phyloP scores from a whole-genome alignment of 2,888 invertebrate genomes.

The Bruchidius siliquastri region DNA sequence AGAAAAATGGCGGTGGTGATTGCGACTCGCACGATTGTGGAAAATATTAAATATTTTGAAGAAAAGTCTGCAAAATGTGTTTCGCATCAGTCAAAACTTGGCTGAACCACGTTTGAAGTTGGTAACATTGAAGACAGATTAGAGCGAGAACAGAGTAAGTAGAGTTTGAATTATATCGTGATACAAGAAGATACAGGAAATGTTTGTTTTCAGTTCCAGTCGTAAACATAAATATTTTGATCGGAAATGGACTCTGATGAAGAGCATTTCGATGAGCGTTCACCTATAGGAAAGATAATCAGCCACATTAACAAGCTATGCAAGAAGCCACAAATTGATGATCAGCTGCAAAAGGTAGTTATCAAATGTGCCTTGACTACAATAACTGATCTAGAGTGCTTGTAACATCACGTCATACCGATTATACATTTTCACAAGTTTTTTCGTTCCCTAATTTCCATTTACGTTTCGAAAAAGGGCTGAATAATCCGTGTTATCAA shows the following conservation, averaged over 20 bases:
- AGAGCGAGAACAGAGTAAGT: not conserved
- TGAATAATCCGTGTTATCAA: not conserved
- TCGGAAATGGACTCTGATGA: slow-evolving; percentile 18
- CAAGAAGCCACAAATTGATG: slow-evolving; percentile 40
- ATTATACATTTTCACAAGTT: too few relatives aligned
- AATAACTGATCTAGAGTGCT: not conserved
- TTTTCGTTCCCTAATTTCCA: too few relatives aligned
- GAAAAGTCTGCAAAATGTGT: not conserved
- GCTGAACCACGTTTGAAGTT: not conserved
- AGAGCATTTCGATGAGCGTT: slow-evolving; percentile 19
- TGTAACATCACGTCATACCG: not conserved
- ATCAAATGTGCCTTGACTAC: not conserved
- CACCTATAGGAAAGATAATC: slow-evolving; percentile 32
- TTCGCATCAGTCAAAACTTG: not conserved
- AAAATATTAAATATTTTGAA: not conserved
- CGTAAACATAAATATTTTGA: not conserved
- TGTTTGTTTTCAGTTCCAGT: not conserved
- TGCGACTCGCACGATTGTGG: not conserved
- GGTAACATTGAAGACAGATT: not conserved
- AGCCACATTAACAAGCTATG: slow-evolving; percentile 29
- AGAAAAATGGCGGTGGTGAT: not conserved
- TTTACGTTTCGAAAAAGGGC: not conserved
- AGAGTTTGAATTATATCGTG: not conserved
- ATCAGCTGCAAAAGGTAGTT: slow-evolving; percentile 33
- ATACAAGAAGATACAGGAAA: not conserved